Evolutionary conservation across 1,140 invertebrate genomes (phyloP), one percentile per base, ranked within the genome.

Genomic region (Panagrolaimus sp.): DNA sequence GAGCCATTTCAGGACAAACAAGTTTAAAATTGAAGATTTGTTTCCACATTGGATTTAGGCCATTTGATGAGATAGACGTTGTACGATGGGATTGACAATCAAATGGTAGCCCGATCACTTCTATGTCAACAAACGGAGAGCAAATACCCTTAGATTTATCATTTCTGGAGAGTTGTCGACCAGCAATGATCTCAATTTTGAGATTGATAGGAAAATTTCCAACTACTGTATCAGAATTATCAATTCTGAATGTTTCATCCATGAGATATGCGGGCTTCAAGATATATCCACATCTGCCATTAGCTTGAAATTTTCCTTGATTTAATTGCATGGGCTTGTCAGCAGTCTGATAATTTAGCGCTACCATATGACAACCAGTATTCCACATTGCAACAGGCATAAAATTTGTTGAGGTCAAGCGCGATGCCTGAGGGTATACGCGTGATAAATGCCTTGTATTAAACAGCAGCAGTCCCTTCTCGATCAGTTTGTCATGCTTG

Each of bases 371-470:
- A 68, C 90, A 92, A 0, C 93, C 95, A 45, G 88, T 88, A 83
- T 94, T 95, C 95, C 95, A 98, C 84, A 96, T 89, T 0, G 90
- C 89, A 16, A 94, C 85, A 0, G 95, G 95, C 86, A 92, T 93
- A 82, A 96, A 98, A 86, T 98, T 98, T 0, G 92, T 94, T 0
- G 94, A 98, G 80, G 98, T 93, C 53, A 98, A 89, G 63, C 95
- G 87, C 81, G 92, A 91, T 0, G 92, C 92, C 74, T 86, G 93
- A 89, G 5, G 93, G 73, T 96, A 96, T 7, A 96, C 91, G 57
- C 93, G 86, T 75, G 91, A 94, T 66, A 98, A 89, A 63, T 82
- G 82, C 20, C 77, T 66, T 9, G 70, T 46, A 68, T 82, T 82
- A 63, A 83, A 74, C 9, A 44, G 51, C 11, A 44, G 38, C 7